phyloP scores from a whole-genome alignment of 2,888 invertebrate species.

The Bursaphelenchus okinawaensis region DNA sequence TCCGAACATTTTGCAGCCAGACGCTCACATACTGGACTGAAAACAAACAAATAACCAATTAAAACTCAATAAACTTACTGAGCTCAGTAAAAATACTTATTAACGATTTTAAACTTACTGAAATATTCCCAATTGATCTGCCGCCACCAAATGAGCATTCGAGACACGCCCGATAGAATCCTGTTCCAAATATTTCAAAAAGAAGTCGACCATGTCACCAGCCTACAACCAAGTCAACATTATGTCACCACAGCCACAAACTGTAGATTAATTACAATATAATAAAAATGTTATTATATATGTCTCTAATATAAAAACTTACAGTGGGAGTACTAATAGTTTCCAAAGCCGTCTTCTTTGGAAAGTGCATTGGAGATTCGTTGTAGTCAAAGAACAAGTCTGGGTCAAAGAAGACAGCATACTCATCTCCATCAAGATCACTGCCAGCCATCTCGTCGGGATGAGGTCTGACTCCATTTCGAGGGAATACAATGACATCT shows the following conservation, averaged over 20 bases:
- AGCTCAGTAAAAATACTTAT: neutral
- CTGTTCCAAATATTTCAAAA: constrained; percentile 56
- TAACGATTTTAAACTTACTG: constrained; percentile 28
- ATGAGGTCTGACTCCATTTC: constrained; percentile 58
- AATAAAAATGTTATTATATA: too few species aligned
- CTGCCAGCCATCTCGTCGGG: constrained; percentile 60
- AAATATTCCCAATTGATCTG: constrained; percentile 53
- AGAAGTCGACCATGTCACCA: constrained; percentile 57
- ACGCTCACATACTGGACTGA: constrained; percentile 18
- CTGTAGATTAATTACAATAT: neutral
- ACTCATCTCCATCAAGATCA: constrained; percentile 60
- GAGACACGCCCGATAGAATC: constrained; percentile 56
- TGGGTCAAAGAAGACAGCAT: constrained; percentile 57
- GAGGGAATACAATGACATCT: constrained; percentile 60
- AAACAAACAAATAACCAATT: neutral
- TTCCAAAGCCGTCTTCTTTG: constrained; percentile 23
- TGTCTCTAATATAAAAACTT: too few species aligned
- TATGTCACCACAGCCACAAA: neutral
- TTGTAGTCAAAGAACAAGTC: constrained; percentile 50
- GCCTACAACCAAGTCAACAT: too few species aligned
- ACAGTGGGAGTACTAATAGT: constrained; percentile 32
- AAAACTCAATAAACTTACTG: neutral
- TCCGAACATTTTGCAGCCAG: constrained; percentile 47
- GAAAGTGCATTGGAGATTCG: constrained; percentile 23
- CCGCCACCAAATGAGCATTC: constrained; percentile 54